These are phyloP conservation scores for Hydrocynus forskahlii DNA, from an alignment of 2,797 vertebrate species.

Conservation along the genomic window DNA sequence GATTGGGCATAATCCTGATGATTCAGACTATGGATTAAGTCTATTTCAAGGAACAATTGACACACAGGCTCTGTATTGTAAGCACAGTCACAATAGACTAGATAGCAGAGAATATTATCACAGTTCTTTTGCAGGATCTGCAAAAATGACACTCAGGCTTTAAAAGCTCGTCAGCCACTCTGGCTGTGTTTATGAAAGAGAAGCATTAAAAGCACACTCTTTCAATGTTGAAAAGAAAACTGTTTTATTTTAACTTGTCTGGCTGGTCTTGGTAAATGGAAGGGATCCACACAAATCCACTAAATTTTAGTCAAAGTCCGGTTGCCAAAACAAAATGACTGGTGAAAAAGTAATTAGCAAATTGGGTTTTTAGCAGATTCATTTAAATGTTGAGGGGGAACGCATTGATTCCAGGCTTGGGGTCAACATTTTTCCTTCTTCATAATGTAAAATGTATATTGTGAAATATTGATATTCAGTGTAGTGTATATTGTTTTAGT, in stretches of 20 bases:
- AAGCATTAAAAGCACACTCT: conserved; percentile 8
- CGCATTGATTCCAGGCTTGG: no score
- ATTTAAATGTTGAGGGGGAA: no score
- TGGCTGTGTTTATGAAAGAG: conserved; percentile 46
- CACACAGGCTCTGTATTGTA: background rate
- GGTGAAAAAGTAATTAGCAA: background rate
- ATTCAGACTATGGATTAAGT: conserved; percentile 2
- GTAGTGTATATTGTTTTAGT: no score
- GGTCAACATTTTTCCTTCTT: no score
- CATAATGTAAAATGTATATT: no score
- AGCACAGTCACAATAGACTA: background rate
- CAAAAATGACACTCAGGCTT: conserved; percentile 56
- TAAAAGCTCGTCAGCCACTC: conserved; percentile 56
- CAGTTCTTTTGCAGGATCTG: background rate
- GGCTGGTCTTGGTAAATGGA: background rate
- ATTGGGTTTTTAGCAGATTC: no score
- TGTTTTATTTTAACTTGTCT: background rate
- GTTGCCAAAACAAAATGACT: background rate
- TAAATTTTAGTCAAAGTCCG: no score
- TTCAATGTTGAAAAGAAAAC: no score
- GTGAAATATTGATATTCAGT: no score
- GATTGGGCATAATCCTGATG: background rate
- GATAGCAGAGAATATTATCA: conserved; percentile 14
- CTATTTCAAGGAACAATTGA: conserved; percentile 6
- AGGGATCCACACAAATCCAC: no score